These are phyloP conservation scores for Drosophila colorata DNA, from an alignment of 2,888 invertebrate genomes.

Conservation along the genomic window DNA sequence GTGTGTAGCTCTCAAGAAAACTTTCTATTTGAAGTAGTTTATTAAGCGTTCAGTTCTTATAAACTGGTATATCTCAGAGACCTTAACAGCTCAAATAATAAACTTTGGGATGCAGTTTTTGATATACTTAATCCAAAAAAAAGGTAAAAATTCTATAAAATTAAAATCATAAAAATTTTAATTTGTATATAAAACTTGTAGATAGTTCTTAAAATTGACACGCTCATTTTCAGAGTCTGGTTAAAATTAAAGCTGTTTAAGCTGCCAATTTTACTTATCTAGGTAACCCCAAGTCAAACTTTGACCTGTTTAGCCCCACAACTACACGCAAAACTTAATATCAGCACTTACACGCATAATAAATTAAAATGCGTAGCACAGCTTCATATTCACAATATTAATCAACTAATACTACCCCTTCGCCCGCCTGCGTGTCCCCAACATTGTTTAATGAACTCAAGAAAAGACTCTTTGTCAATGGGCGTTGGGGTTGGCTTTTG, in stretches of 20 bases:
- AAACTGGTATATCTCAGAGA: not conserved
- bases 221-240: not conserved
- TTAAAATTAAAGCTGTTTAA: not conserved
- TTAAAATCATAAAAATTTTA: not conserved
- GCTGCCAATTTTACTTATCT: not conserved
- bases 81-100: not conserved
- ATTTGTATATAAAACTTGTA: too few relatives aligned
- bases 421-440: not conserved
- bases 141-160: too few relatives aligned
- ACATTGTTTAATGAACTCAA: conserved; percentile 34
- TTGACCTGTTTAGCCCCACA: not conserved
- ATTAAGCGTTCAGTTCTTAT: not conserved
- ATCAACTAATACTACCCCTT: conserved; percentile 28
- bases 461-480: conserved; percentile 33
- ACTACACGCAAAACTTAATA: not conserved
- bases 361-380: conserved; percentile 6
- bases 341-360: conserved; percentile 13
- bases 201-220: too few relatives aligned
- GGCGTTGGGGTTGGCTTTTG: conserved; percentile 27
- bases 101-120: not conserved
- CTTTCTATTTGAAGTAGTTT: too few relatives aligned
- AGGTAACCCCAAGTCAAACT: conserved; percentile 1
- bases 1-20: too few relatives aligned
- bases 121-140: too few relatives aligned
- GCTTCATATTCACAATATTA: conserved; percentile 46